These are phyloP conservation scores for Melinaea marsaeus DNA, from an alignment of 2,888 invertebrate species.

Conservation along the genomic window DNA sequence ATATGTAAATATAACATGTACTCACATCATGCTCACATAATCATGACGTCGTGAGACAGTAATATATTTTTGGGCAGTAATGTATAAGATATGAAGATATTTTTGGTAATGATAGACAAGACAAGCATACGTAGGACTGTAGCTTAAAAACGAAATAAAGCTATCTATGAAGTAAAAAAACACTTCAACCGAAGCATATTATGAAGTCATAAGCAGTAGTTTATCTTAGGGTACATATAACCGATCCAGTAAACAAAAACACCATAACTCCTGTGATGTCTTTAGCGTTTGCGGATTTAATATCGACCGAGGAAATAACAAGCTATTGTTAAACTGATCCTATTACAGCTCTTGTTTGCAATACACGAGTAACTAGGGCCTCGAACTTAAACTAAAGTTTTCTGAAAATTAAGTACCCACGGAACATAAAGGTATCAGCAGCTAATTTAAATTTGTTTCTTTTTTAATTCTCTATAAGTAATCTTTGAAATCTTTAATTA, in stretches of 20 bases:
- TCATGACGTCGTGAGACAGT: too few species aligned
- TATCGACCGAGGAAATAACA: constrained; percentile 6
- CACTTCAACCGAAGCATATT: too few species aligned
- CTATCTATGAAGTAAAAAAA: too few species aligned
- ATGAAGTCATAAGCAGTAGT: background rate
- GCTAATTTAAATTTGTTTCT: background rate
- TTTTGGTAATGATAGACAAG: too few species aligned
- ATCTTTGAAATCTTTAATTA: background rate
- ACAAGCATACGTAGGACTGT: too few species aligned
- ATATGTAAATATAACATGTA: too few species aligned
- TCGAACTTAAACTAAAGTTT: background rate
- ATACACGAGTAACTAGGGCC: background rate
- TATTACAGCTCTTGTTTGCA: background rate
- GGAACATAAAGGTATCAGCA: background rate
- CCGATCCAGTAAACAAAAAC: constrained; percentile 19
- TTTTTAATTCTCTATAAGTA: background rate
- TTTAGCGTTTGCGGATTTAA: constrained; percentile 17
- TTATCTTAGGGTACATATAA: constrained; percentile 10
- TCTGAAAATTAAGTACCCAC: background rate
- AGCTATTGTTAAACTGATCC: constrained; percentile 3
- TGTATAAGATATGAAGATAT: too few species aligned
- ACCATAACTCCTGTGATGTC: constrained; percentile 18
- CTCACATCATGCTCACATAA: too few species aligned
- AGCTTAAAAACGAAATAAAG: too few species aligned
- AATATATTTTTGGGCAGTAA: too few species aligned